Evolutionary conservation across 2,888 invertebrate species (phyloP).

Genomic region (Melolontha melolontha): DNA sequence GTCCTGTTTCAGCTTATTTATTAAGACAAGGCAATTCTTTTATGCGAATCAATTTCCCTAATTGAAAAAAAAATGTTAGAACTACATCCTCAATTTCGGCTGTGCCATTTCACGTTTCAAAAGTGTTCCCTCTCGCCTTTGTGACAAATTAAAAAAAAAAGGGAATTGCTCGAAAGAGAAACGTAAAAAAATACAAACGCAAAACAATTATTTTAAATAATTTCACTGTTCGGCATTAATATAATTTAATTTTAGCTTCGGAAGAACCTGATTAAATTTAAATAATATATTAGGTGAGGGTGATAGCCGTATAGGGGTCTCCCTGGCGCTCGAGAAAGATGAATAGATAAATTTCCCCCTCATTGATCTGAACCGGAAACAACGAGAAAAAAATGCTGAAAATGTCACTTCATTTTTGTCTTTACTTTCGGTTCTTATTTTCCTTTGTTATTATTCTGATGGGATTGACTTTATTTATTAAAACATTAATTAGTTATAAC

Average conservation of each 20-base stretch:
- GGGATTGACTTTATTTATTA: conserved; percentile 29
- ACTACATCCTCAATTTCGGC: background rate
- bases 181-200: background rate
- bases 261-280: conserved; percentile 65
- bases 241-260: conserved; percentile 62
- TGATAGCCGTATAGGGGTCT: conserved; percentile 38
- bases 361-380: conserved; percentile 21
- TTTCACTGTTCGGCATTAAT: conserved; percentile 53
- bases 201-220: conserved; percentile 22
- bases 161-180: background rate
- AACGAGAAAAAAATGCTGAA: conserved; percentile 2
- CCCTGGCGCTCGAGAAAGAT: conserved; percentile 1
- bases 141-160: conserved; percentile 26
- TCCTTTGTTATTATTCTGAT: conserved; percentile 3
- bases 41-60: conserved; percentile 36
- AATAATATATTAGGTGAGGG: conserved; percentile 61
- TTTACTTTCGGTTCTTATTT: background rate
- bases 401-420: conserved; percentile 32
- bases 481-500: conserved; percentile 22
- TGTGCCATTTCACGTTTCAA: background rate
- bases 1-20: conserved; percentile 31
- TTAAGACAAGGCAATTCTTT: conserved; percentile 23
- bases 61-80: conserved; percentile 18
- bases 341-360: conserved; percentile 10
- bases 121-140: background rate